A percentile compares a stretch with the other conserved stretches of the same genome.
phyloP scores from a whole-genome alignment of 2,797 vertebrate genomes.

The Ficedula albicollis region DNA sequence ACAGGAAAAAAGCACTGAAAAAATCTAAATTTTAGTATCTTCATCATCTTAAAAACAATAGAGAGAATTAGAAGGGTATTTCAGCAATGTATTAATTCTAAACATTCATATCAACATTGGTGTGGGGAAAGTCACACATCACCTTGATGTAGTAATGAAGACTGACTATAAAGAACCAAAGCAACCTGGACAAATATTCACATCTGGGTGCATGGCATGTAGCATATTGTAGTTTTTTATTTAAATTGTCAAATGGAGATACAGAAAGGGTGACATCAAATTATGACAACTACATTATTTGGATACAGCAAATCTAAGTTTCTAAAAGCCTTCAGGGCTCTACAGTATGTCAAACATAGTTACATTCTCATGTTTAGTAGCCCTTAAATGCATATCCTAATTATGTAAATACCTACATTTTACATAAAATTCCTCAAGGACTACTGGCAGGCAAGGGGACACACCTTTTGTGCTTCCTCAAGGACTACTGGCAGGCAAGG shows the following conservation, averaged over 20 bases:
- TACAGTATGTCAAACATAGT: slow-evolving; percentile 44
- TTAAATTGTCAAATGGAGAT: not conserved
- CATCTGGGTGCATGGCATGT: not conserved
- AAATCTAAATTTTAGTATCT: not conserved
- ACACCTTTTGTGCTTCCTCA: not conserved
- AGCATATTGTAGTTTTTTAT: slow-evolving; percentile 17
- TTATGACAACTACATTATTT: slow-evolving; percentile 54
- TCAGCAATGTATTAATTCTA: not conserved
- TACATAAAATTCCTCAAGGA: slow-evolving; percentile 39
- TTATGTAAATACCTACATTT: slow-evolving; percentile 60
- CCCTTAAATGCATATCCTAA: slow-evolving; percentile 43
- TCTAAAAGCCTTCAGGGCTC: slow-evolving; percentile 48
- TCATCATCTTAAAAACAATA: not conserved
- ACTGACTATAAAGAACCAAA: not conserved
- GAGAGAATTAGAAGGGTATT: not conserved
- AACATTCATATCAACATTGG: not conserved
- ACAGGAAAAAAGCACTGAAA: not conserved
- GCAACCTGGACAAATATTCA: not conserved
- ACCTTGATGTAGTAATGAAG: not conserved
- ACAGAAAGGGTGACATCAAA: slow-evolving; percentile 20
- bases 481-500: not conserved
- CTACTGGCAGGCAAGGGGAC: not conserved
- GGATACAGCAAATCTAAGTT: slow-evolving; percentile 55
- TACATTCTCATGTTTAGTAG: slow-evolving; percentile 21
- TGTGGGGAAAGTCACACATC: not conserved